phyloP scores from a whole-genome alignment of 2,888 invertebrate genomes.

The Harpalus rubripes region DNA sequence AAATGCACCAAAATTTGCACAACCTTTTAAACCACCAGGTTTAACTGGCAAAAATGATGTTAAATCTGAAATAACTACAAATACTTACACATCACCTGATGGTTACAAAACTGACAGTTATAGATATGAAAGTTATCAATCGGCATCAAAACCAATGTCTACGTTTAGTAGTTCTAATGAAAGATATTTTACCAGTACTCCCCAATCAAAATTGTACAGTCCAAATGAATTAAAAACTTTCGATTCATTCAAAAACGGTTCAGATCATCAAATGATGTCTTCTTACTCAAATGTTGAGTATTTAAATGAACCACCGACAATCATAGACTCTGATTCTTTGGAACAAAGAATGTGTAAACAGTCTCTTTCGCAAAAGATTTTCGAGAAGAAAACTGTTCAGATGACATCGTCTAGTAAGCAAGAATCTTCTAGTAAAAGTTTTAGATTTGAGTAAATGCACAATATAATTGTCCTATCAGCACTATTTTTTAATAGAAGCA shows the following conservation, averaged over 20 bases:
- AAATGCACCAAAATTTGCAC: constrained; percentile 56
- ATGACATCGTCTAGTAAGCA: constrained; percentile 79
- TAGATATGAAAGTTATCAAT: constrained; percentile 73
- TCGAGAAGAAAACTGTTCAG: constrained; percentile 84
- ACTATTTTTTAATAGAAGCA: constrained; percentile 52
- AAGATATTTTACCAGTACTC: constrained; percentile 74
- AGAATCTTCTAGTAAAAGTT: constrained; percentile 76
- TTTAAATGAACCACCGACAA: constrained; percentile 74
- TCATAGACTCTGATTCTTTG: constrained; percentile 79
- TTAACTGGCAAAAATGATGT: constrained; percentile 50
- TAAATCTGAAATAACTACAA: constrained; percentile 66
- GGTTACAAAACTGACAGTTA: constrained; percentile 75
- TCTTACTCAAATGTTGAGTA: constrained; percentile 74
- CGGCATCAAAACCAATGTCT: constrained; percentile 28
- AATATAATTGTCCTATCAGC: constrained; percentile 50
- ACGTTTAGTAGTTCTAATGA: constrained; percentile 73
- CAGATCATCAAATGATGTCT: constrained; percentile 71
- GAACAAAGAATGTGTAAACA: constrained; percentile 85
- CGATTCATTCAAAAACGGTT: constrained; percentile 69
- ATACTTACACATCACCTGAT: constrained; percentile 75
- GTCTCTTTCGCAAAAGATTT: constrained; percentile 84
- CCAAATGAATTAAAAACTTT: constrained; percentile 58
- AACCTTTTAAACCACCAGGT: constrained; percentile 25
- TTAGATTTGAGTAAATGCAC: constrained; percentile 74
- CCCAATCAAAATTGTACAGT: constrained; percentile 69